phyloP scores from a whole-genome alignment of 1,140 invertebrate species.

The Ips nitidus region DNA sequence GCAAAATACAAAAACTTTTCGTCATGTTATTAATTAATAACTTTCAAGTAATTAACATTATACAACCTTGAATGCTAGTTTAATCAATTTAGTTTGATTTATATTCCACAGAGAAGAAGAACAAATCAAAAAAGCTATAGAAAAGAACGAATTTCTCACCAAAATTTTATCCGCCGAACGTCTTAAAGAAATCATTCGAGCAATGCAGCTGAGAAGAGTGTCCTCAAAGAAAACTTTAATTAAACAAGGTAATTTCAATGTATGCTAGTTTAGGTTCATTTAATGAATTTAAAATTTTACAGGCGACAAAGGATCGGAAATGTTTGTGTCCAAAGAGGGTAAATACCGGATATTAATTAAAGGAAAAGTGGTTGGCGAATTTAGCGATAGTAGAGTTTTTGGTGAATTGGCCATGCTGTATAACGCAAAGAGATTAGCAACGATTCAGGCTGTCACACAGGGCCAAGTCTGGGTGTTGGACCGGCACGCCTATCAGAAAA shows the following conservation, averaged over 20 bases:
- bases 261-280: background rate
- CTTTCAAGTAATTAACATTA: background rate
- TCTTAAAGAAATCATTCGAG: slow-evolving; percentile 40
- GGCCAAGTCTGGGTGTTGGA: slow-evolving; percentile 88
- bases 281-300: slow-evolving; percentile 1
- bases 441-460: slow-evolving; percentile 34
- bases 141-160: slow-evolving; percentile 43
- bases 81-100: background rate
- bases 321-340: slow-evolving; percentile 42
- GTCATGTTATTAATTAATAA: background rate
- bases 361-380: slow-evolving; percentile 37
- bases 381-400: slow-evolving; percentile 40
- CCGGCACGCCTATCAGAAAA: slow-evolving; percentile 81
- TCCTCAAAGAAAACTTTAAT: slow-evolving; percentile 38
- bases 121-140: slow-evolving; percentile 42
- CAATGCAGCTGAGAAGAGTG: slow-evolving; percentile 40
- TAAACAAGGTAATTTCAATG: slow-evolving; percentile 35
- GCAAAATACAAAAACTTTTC: too few relatives aligned
- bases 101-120: slow-evolving; percentile 41
- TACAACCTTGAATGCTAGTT: background rate
- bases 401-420: slow-evolving; percentile 45
- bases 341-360: slow-evolving; percentile 37
- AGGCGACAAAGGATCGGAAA: slow-evolving; percentile 42
- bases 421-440: slow-evolving; percentile 42
- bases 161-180: slow-evolving; percentile 40